Percentiles rank a stretch among this genome's conserved stretches.
Evolutionary conservation across 1,140 invertebrate genomes (phyloP).

Genomic region (Ladona fulva): DNA sequence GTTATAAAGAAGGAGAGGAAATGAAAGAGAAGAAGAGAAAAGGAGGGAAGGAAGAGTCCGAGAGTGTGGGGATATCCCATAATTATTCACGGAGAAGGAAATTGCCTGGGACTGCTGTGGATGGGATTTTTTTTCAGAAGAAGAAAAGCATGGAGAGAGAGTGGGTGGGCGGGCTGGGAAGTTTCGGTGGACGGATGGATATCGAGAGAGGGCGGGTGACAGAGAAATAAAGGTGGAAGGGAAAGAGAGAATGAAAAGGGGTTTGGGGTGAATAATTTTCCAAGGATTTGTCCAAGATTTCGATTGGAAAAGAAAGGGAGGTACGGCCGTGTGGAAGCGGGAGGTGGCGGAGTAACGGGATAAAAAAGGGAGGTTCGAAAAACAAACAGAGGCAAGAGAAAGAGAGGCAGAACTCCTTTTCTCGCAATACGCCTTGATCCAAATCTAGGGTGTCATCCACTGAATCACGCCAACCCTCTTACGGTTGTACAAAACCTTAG

Average conservation of each 20-base stretch:
- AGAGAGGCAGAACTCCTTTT: not conserved
- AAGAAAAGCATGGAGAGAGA: not conserved
- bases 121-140: not conserved
- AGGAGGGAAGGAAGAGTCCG: not conserved
- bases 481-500: not conserved
- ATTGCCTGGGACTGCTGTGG: not conserved
- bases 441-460: not conserved
- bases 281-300: constrained; percentile 1
- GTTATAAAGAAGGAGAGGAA: too few species aligned
- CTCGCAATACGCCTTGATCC: constrained; percentile 6
- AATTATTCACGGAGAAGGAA: constrained; percentile 1
- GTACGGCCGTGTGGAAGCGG: not conserved
- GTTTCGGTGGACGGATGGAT: constrained; percentile 2
- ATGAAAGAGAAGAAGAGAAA: too few species aligned
- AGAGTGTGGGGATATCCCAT: not conserved
- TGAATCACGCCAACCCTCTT: not conserved
- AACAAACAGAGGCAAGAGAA: not conserved
- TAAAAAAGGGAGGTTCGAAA: not conserved
- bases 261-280: not conserved
- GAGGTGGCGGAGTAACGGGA: not conserved
- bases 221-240: not conserved
- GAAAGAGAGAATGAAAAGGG: not conserved
- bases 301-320: not conserved
- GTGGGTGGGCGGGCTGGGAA: not conserved
- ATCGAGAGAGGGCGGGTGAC: constrained; percentile 5